phyloP scores from a whole-genome alignment of 2,113 vertebrate species.

The Microcebus lehilahytsara region DNA sequence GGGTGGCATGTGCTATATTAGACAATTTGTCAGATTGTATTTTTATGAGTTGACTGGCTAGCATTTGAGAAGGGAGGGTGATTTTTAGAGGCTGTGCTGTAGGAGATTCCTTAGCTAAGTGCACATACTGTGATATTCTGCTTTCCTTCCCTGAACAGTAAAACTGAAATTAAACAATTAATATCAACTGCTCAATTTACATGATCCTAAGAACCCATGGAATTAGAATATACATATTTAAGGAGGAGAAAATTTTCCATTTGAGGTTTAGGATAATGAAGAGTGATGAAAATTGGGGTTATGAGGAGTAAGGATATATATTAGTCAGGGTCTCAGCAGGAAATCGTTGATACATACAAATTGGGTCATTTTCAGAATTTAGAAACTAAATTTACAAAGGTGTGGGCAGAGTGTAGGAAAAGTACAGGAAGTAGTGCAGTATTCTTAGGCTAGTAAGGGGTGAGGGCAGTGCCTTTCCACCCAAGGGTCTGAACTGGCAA shows the following conservation, averaged over 20 bases:
- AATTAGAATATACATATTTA: not conserved
- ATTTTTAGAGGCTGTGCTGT: not conserved
- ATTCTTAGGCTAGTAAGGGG: not conserved
- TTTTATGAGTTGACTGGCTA: slow-evolving; percentile 12
- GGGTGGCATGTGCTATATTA: not conserved
- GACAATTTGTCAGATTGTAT: slow-evolving; percentile 1
- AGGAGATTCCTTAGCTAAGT: not conserved
- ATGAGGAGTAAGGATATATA: not conserved
- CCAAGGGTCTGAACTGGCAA: not conserved
- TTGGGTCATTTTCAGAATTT: slow-evolving; percentile 33
- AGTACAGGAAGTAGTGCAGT: not conserved
- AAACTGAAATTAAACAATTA: not conserved
- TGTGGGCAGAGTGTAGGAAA: not conserved
- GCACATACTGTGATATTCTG: not conserved
- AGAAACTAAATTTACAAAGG: slow-evolving; percentile 39
- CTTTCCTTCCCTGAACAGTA: not conserved
- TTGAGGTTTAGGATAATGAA: slow-evolving; percentile 35
- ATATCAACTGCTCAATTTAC: not conserved
- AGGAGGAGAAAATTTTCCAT: not conserved
- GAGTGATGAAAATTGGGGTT: not conserved
- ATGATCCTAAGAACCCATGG: not conserved
- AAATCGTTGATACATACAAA: slow-evolving; percentile 10
- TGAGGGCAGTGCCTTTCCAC: not conserved
- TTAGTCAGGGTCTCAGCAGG: not conserved
- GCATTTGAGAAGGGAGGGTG: not conserved